A percentile compares a stretch with the other conserved stretches of the same genome.
These are phyloP conservation scores for Actenoides lindsayi DNA, from an alignment of 2,113 vertebrate species.

Conservation along the genomic window DNA sequence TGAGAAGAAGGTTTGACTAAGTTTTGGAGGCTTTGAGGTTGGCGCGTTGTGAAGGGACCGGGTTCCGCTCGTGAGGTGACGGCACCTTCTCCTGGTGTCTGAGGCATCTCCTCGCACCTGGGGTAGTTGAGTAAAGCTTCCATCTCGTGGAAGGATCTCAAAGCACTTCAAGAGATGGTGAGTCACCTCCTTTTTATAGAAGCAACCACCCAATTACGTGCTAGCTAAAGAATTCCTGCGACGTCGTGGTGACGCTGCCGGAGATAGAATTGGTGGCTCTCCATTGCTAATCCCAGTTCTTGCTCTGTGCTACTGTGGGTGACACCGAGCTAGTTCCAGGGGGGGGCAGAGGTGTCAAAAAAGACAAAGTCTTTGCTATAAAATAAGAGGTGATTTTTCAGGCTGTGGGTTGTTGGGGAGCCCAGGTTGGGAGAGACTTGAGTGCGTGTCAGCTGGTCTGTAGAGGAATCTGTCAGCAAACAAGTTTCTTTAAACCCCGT, in stretches of 20 bases:
- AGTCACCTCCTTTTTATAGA: background rate
- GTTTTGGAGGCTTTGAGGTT: background rate
- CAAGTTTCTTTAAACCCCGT: background rate
- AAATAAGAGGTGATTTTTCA: background rate
- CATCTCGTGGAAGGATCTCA: background rate
- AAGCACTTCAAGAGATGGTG: background rate
- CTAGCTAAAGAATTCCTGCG: background rate
- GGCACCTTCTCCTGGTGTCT: background rate
- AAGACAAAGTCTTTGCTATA: background rate
- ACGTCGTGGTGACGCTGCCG: background rate
- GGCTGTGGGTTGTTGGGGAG: background rate
- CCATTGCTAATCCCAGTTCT: background rate
- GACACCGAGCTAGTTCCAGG: accelerated
- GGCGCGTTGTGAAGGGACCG: accelerated
- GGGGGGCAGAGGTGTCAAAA: background rate
- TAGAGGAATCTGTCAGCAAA: background rate
- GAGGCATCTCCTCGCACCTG: background rate
- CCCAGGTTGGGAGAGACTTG: background rate
- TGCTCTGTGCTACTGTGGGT: too few species aligned
- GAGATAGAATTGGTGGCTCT: background rate
- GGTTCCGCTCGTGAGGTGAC: background rate
- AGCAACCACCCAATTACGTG: accelerated
- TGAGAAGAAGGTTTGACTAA: background rate
- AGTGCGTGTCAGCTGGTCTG: background rate
- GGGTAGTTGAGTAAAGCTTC: background rate